Evolutionary conservation across 2,113 vertebrate genomes (phyloP).

Genomic region (Xyliphius kryptos): DNA sequence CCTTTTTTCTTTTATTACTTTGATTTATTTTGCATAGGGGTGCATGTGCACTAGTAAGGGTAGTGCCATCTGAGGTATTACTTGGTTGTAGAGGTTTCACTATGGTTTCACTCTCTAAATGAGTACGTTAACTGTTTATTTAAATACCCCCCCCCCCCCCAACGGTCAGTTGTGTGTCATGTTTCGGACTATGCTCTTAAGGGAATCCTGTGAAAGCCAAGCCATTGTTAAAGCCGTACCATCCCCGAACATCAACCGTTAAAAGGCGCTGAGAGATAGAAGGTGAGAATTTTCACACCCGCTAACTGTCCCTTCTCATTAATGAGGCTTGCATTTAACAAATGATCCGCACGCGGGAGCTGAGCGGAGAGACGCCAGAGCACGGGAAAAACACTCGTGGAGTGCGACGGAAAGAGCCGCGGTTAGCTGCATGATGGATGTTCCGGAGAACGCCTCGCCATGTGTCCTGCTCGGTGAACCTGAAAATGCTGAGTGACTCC

Average conservation of each 20-base stretch:
- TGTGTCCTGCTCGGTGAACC: slow-evolving; percentile 30
- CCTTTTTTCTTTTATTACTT: no score
- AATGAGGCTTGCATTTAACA: slow-evolving; percentile 13
- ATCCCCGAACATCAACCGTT: slow-evolving; percentile 14
- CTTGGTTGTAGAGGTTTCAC: no score
- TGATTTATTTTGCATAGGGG: no score
- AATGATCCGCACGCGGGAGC: slow-evolving; percentile 5
- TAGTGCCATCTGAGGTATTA: no score
- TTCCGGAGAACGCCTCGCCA: slow-evolving; percentile 3
- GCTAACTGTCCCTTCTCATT: slow-evolving; percentile 36
- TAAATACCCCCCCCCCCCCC: no score
- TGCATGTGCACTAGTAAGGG: no score
- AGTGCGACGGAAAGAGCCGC: slow-evolving; percentile 1
- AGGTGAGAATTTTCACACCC: slow-evolving; percentile 31
- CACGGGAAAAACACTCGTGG: not conserved
- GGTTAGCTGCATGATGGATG: slow-evolving; percentile 17
- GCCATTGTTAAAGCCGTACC: no score
- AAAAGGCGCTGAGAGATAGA: slow-evolving; percentile 7
- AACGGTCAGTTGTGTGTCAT: no score
- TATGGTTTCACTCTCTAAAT: no score
- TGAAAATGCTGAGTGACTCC: slow-evolving; percentile 34
- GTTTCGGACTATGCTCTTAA: no score
- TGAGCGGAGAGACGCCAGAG: not conserved
- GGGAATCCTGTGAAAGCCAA: no score
- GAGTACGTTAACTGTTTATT: no score